Evolutionary conservation across 2,797 vertebrate species (phyloP).

Genomic region (Telmatherina bonti): DNA sequence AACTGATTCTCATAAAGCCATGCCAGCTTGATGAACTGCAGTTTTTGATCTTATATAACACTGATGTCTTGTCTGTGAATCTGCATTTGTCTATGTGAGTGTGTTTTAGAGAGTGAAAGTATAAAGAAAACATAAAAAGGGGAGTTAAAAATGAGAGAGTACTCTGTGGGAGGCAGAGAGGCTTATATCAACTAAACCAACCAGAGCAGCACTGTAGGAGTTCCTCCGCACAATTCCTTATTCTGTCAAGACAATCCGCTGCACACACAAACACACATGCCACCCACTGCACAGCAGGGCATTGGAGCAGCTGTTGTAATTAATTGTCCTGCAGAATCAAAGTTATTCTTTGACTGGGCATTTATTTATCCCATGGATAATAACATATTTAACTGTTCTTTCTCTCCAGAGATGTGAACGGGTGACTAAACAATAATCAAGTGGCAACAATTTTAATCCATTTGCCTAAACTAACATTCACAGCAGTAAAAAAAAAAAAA

Average conservation of each 20-base stretch:
- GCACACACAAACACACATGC: constrained; percentile 28
- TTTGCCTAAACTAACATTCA: no score
- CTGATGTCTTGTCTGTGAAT: constrained; percentile 17
- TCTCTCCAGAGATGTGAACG: no score
- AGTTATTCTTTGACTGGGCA: constrained; percentile 12
- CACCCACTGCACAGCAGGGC: constrained; percentile 47
- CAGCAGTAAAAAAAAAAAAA: no score
- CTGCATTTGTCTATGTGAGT: constrained; percentile 17
- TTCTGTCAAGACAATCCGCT: constrained; percentile 61
- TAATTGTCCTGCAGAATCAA: constrained; percentile 41
- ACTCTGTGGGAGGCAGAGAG: constrained; percentile 67
- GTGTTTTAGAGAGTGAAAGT: constrained; percentile 18
- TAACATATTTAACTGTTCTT: not conserved
- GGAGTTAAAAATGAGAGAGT: constrained; percentile 53
- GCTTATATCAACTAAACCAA: constrained; percentile 67
- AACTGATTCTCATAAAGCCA: constrained; percentile 1
- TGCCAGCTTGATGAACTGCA: not conserved
- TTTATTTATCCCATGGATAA: not conserved
- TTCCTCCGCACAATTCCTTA: constrained; percentile 64
- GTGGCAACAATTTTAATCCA: no score
- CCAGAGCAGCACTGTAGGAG: constrained; percentile 64
- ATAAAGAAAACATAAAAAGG: constrained; percentile 38
- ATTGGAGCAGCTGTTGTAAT: constrained; percentile 35
- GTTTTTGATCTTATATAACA: constrained; percentile 46
- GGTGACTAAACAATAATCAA: no score